A percentile compares a stretch with the other conserved stretches of the same genome.
These are phyloP conservation scores for Achatina immaculata DNA, from an alignment of 1,140 invertebrate species.

Conservation along the genomic window DNA sequence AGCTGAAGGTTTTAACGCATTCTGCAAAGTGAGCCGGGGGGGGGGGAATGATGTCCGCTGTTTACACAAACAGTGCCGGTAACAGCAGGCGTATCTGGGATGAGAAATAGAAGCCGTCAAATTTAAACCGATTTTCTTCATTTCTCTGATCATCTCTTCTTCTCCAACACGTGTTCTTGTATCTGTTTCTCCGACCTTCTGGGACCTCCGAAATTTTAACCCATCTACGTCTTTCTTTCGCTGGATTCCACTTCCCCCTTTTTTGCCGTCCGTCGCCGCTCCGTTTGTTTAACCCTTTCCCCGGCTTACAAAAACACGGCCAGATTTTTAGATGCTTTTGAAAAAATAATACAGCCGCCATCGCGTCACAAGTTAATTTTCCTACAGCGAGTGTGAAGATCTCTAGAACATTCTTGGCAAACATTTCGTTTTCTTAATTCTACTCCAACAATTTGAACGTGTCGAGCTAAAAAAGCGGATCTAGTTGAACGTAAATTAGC, in stretches of 20 bases:
- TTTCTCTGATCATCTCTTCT: not conserved
- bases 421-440: conserved; percentile 17
- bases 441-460: conserved; percentile 16
- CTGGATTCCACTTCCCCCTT: too few relatives aligned
- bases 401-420: conserved; percentile 15
- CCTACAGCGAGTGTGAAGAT: not conserved
- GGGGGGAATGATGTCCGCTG: not conserved
- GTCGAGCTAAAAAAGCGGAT: conserved; percentile 5
- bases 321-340: not conserved
- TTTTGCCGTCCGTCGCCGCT: not conserved
- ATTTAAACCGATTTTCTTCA: conserved; percentile 15
- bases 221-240: not conserved
- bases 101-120: not conserved
- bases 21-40: not conserved
- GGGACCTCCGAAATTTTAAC: not conserved
- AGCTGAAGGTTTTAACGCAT: not conserved
- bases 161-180: not conserved
- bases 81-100: not conserved
- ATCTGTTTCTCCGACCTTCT: conserved; percentile 19
- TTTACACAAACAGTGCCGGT: conserved; percentile 3
- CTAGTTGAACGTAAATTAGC: conserved; percentile 14
- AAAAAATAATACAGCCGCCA: conserved; percentile 18
- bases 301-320: not conserved
- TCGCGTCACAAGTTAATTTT: conserved; percentile 13
- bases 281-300: conserved; percentile 16